Percentiles rank a stretch among this genome's conserved stretches.
Conservation (phyloP, 2,113 vertebrate genomes). For the Nesospiza acunhae region DNA sequence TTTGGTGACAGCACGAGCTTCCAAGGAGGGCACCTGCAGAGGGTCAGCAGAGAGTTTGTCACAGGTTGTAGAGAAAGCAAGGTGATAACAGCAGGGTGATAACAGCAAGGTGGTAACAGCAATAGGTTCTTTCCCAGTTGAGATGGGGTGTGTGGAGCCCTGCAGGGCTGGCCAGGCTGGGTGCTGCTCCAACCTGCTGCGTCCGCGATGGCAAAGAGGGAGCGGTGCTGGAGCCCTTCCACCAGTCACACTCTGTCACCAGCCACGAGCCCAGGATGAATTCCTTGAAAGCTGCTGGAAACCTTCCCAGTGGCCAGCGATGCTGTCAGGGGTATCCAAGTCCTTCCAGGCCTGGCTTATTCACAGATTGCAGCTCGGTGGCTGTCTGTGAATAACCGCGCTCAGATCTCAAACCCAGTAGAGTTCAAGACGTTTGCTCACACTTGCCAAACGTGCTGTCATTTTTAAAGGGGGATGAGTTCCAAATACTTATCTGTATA, state of each 20-base stretch:
- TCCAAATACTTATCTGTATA: constrained; percentile 69
- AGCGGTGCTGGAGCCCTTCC: constrained; percentile 15
- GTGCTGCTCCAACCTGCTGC: constrained; percentile 30
- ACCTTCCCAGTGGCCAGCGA: neutral
- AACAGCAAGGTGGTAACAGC: neutral
- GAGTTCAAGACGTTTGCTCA: constrained; percentile 70
- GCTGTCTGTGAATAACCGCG: constrained; percentile 45
- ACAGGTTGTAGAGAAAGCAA: neutral
- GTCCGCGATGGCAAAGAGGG: constrained; percentile 22
- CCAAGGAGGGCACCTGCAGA: constrained; percentile 19
- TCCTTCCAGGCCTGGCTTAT: constrained; percentile 35
- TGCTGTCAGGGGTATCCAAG: constrained; percentile 1
- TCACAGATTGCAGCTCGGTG: constrained; percentile 63
- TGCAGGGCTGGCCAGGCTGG: constrained; percentile 28
- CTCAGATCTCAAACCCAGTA: constrained; percentile 64
- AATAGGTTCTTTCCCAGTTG: neutral
- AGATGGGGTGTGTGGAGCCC: neutral
- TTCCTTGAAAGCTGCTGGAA: constrained; percentile 63
- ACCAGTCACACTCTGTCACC: constrained; percentile 58
- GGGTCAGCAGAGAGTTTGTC: constrained; percentile 1
- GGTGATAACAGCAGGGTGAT: neutral
- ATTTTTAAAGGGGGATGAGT: constrained; percentile 66
- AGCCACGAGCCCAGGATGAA: constrained; percentile 51
- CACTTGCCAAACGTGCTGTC: constrained; percentile 76
- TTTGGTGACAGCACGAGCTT: constrained; percentile 42